These are phyloP conservation scores for Orius laevigatus DNA, from an alignment of 1,140 invertebrate genomes.

Conservation along the genomic window DNA sequence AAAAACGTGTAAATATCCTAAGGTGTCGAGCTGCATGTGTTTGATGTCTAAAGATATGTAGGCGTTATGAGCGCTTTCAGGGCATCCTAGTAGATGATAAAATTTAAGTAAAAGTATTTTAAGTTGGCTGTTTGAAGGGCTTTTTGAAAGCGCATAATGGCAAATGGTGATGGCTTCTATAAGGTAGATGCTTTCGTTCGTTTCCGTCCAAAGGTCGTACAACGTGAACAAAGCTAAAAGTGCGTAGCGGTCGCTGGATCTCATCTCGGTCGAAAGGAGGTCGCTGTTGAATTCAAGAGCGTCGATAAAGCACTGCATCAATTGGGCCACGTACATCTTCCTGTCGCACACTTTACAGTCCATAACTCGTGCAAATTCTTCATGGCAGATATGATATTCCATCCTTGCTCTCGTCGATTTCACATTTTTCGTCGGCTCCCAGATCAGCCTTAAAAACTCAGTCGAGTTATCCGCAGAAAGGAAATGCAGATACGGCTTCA, in stretches of 20 bases:
- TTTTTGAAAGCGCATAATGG: conserved; percentile 48
- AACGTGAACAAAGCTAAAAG: conserved; percentile 61
- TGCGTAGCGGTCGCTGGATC: conserved; percentile 48
- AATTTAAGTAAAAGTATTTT: conserved; percentile 19
- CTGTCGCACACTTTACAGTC: no score
- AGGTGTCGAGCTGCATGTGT: conserved; percentile 83
- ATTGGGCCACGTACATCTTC: conserved; percentile 27
- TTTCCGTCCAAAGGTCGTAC: conserved; percentile 46
- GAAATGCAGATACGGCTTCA: conserved; percentile 47
- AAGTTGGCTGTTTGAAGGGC: conserved; percentile 51
- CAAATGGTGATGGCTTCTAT: conserved; percentile 47
- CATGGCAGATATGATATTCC: no score
- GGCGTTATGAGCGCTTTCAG: conserved; percentile 44
- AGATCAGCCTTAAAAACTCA: conserved; percentile 20
- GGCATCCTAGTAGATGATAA: conserved; percentile 34
- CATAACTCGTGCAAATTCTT: no score
- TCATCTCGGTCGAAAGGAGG: conserved; percentile 18
- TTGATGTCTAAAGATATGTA: conserved; percentile 71
- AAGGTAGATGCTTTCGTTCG: conserved; percentile 37
- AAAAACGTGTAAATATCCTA: conserved; percentile 67
- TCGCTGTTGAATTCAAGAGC: conserved; percentile 25
- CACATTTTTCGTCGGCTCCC: conserved; percentile 9
- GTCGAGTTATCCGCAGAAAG: conserved; percentile 19
- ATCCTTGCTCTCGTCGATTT: no score
- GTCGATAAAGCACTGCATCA: conserved; percentile 36